Conservation (phyloP, 1,140 invertebrate species). For the Neotoxoptera formosana region DNA sequence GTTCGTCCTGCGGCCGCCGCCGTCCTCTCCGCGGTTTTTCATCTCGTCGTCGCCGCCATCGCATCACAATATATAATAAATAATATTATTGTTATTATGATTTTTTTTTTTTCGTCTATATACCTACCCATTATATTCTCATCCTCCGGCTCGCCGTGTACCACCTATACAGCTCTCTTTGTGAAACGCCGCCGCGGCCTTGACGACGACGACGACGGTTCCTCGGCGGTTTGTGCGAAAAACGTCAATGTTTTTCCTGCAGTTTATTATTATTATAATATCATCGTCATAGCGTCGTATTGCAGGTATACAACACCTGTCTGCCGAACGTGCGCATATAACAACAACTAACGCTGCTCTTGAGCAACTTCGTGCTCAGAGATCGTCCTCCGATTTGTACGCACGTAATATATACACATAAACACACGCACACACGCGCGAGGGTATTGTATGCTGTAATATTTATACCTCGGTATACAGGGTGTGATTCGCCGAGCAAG, state of each 20-base stretch:
- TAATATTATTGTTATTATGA: not conserved
- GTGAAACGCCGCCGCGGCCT: not conserved
- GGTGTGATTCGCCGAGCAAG: too few relatives aligned
- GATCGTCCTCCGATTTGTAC: not conserved
- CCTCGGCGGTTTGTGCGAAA: not conserved
- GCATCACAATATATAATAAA: not conserved
- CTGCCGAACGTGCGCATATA: not conserved
- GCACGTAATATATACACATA: not conserved
- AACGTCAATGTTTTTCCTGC: constrained; percentile 1
- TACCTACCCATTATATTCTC: not conserved
- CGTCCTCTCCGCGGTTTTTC: not conserved
- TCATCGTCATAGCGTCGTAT: not conserved
- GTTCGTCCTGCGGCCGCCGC: not conserved
- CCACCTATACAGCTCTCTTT: not conserved
- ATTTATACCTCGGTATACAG: too few relatives aligned
- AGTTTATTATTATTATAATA: too few relatives aligned
- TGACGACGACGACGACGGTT: not conserved
- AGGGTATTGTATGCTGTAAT: too few relatives aligned
- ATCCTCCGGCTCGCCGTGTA: not conserved
- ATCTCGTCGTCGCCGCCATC: not conserved
- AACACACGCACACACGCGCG: not conserved
- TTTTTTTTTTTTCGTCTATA: not conserved
- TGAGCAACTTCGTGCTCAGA: not conserved
- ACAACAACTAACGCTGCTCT: too few relatives aligned
- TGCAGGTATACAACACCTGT: too few relatives aligned